Percentiles rank a stretch among this genome's conserved stretches.
These are phyloP conservation scores for Rotaria macrura DNA, from an alignment of 2,888 invertebrate genomes.

Conservation along the genomic window DNA sequence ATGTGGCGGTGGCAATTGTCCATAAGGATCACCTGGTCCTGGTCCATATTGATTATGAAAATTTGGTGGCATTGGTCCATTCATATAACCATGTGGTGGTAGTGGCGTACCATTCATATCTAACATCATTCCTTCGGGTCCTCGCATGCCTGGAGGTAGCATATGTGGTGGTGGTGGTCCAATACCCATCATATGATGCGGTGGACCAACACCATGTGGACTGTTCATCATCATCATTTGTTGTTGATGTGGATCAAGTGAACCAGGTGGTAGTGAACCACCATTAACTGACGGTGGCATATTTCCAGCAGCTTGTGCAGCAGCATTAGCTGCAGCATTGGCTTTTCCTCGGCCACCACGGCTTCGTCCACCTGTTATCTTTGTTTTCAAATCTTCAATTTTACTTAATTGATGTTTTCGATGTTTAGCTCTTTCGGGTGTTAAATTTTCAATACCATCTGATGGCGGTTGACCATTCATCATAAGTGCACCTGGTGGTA, in stretches of 20 bases:
- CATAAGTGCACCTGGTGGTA: not conserved
- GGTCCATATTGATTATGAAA: not conserved
- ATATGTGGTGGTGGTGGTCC: not conserved
- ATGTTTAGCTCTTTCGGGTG: constrained; percentile 85
- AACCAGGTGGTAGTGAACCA: not conserved
- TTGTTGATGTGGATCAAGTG: constrained; percentile 39
- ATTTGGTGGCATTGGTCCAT: not conserved
- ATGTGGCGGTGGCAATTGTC: constrained; percentile 34
- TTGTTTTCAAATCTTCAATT: constrained; percentile 53
- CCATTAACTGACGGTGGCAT: not conserved
- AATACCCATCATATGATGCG: constrained; percentile 6
- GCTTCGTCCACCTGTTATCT: constrained; percentile 25
- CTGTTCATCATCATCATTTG: constrained; percentile 28
- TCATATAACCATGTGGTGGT: not conserved
- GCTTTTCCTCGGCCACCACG: constrained; percentile 22
- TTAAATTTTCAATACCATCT: constrained; percentile 65
- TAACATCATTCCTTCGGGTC: not conserved
- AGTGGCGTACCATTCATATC: constrained; percentile 10
- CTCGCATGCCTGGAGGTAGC: not conserved
- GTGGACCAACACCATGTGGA: constrained; percentile 1
- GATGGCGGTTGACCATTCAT: not conserved
- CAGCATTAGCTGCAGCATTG: constrained; percentile 38
- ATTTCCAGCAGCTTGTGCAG: not conserved
- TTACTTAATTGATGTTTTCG: constrained; percentile 82
- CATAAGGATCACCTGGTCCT: constrained; percentile 24